Base-by-base conservation (phyloP, 2,888 invertebrate species). In the Periphyllus acericola region DNA sequence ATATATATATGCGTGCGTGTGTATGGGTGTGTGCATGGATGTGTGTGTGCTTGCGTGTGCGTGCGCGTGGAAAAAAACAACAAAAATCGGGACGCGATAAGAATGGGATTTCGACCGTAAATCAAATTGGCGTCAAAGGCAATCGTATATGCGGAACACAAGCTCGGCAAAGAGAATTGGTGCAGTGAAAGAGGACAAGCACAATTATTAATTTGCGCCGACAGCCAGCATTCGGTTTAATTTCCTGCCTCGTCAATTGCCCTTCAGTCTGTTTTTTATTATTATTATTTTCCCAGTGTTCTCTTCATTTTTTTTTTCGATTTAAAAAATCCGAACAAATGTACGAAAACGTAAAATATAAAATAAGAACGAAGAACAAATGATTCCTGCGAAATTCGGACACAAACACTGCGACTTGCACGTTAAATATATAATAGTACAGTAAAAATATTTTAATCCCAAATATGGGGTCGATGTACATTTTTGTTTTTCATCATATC, bases 61-160 rank as follows among this genome's bases (percentile, higher is more conserved):
- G 40, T 68, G 66, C 17, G 17, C 3, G 29, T 25, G 3, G 2
- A 36, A 60, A 83, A n/a, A 72, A 83, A 83, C 21, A 36, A 80
- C 66, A 84, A 86, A 86, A 71, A 72, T 80, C 72, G 25, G 66
- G n/a, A 80, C 72, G 71, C 79, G 79, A 86, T 80, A 80, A 86
- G 79, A 86, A 79, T 86, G 60, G 86, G 79, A 86, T 86, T 86
- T 71, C 71, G 72, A 72, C 72, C 79, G 86, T 86, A 86, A 86
- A 86, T 86, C 86, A 86, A 86, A 86, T 72, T 60, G 79, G 79
- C 86, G 86, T 86, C 86, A 86, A 86, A 86, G 75, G 86, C 86
- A 86, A 86, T 86, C 86, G 86, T 80, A 80, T 86, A 86, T 80
- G 79, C 79, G 71, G 71, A 86, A 86, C 86, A 71, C 78, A 78